Conservation (phyloP, 2,113 vertebrate genomes). For the Gasterosteus nipponicus region DNA sequence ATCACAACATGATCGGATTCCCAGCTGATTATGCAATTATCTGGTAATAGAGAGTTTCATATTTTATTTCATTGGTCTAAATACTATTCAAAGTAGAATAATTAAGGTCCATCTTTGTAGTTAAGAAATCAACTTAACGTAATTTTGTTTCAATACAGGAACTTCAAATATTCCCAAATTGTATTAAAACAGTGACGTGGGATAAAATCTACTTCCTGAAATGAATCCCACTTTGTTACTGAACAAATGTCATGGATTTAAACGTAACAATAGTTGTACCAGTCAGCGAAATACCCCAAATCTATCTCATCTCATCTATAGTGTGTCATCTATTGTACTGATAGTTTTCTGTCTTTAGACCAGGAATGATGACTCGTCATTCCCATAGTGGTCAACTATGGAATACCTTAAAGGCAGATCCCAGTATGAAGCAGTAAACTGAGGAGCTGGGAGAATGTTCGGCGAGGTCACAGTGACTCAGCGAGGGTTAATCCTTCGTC, state of each 20-base stretch:
- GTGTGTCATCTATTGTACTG: too few species aligned
- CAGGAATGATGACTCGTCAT: too few species aligned
- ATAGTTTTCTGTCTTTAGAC: too few species aligned
- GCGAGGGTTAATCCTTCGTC: conserved; percentile 16
- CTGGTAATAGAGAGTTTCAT: too few species aligned
- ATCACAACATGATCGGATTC: not conserved
- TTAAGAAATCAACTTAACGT: too few species aligned
- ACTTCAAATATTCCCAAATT: too few species aligned
- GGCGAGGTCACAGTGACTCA: not conserved
- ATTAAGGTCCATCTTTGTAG: not conserved
- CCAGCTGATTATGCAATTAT: too few species aligned
- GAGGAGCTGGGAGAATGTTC: not conserved
- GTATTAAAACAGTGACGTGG: not conserved
- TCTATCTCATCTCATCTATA: too few species aligned
- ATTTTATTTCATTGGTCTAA: not conserved
- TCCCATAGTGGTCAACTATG: not conserved
- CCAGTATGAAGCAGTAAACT: not conserved
- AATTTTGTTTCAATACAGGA: too few species aligned
- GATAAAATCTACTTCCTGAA: not conserved
- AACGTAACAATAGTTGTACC: not conserved
- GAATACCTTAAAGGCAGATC: not conserved
- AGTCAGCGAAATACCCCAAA: not conserved
- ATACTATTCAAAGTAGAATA: not conserved
- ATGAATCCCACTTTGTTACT: not conserved
- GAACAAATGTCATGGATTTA: not conserved